Evolutionary conservation across 2,113 vertebrate genomes (phyloP).

Genomic region (Polypterus senegalus): DNA sequence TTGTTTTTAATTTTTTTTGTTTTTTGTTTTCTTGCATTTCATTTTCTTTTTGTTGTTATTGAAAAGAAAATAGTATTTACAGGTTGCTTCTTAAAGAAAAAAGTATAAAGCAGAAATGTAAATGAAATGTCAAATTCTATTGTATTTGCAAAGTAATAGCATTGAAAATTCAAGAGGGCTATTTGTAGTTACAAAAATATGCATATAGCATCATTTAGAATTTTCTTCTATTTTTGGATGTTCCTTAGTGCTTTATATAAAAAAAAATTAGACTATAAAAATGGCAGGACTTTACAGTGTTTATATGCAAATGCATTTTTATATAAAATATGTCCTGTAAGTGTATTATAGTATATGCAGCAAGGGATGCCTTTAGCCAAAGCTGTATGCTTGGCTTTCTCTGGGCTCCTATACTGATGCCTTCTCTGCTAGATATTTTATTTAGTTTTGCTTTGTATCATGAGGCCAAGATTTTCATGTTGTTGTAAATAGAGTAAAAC

Average conservation of each 20-base stretch:
- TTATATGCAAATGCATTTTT: slow-evolving; percentile 90
- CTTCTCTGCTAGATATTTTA: slow-evolving; percentile 61
- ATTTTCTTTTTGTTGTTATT: slow-evolving; percentile 39
- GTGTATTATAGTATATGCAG: slow-evolving; percentile 70
- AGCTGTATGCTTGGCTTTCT: slow-evolving; percentile 47
- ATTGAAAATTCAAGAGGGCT: slow-evolving; percentile 79
- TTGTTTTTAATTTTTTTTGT: slow-evolving; percentile 51
- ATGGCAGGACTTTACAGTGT: slow-evolving; percentile 84
- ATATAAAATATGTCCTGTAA: slow-evolving; percentile 65
- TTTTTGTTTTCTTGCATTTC: slow-evolving; percentile 1
- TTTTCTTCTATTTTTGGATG: slow-evolving; percentile 86
- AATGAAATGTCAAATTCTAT: slow-evolving; percentile 92
- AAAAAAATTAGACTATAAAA: slow-evolving; percentile 60
- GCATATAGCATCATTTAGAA: slow-evolving; percentile 75
- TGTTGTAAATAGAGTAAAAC: slow-evolving; percentile 80
- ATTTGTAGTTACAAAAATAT: slow-evolving; percentile 83
- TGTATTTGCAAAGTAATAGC: slow-evolving; percentile 90
- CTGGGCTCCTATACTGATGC: slow-evolving; percentile 54
- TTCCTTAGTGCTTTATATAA: slow-evolving; percentile 77
- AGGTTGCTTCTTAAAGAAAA: slow-evolving; percentile 80
- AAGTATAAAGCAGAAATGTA: slow-evolving; percentile 92
- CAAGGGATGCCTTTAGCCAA: slow-evolving; percentile 50
- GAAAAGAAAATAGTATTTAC: slow-evolving; percentile 90
- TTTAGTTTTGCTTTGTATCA: slow-evolving; percentile 77
- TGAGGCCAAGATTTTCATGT: slow-evolving; percentile 74